Percentiles rank a stretch among this genome's conserved stretches.
Evolutionary conservation across 2,797 vertebrate genomes (phyloP).

Genomic region (Cyprinodon diabolis): DNA sequence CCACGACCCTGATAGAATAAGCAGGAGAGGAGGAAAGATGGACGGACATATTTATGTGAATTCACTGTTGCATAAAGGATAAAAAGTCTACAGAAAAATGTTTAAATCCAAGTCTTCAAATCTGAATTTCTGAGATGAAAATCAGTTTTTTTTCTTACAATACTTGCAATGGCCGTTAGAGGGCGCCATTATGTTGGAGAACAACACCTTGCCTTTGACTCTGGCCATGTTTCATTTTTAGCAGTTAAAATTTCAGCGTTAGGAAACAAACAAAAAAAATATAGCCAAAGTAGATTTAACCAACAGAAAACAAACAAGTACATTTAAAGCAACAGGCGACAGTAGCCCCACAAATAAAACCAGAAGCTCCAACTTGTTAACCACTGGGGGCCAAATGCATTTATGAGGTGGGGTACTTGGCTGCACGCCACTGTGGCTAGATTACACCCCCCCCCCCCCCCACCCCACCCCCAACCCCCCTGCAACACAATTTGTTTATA

Average conservation of each 20-base stretch:
- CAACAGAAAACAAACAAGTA: constrained; percentile 25
- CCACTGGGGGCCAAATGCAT: constrained; percentile 44
- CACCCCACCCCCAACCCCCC: not conserved
- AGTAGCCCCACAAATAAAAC: constrained; percentile 52
- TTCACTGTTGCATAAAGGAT: not conserved
- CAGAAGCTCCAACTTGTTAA: constrained; percentile 48
- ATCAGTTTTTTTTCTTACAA: not conserved
- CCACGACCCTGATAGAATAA: too few relatives aligned
- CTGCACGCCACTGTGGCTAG: constrained; percentile 52
- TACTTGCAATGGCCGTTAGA: constrained; percentile 51
- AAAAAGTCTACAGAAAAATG: not conserved
- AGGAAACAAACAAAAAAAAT: constrained; percentile 17
- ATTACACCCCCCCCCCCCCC: constrained; percentile 20
- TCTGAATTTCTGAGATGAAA: too few relatives aligned
- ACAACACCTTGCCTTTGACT: not conserved
- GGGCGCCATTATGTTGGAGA: constrained; percentile 58
- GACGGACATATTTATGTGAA: too few relatives aligned
- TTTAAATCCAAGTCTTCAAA: not conserved
- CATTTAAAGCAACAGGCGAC: constrained; percentile 51
- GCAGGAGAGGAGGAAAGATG: too few relatives aligned
- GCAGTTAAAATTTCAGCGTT: not conserved
- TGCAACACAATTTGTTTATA: constrained; percentile 77
- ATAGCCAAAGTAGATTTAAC: constrained; percentile 18
- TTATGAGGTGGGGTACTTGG: constrained; percentile 55
- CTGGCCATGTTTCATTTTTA: constrained; percentile 15